Conservation (phyloP, 1,140 invertebrate genomes). For the Drosophila albomicans region DNA sequence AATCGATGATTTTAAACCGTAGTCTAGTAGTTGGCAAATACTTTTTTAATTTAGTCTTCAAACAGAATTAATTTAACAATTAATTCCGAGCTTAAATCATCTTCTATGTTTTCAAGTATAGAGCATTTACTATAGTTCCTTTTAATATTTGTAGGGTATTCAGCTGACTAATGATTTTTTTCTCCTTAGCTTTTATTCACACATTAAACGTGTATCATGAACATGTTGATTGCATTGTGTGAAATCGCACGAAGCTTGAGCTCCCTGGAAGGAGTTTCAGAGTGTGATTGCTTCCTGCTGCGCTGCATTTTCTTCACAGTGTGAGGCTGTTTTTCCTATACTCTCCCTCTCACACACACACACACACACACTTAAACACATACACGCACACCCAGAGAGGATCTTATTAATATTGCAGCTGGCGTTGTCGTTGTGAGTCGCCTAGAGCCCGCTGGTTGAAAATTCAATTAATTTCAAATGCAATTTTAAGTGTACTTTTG, state of each 20-base stretch:
- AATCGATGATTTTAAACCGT: too few relatives aligned
- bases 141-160: too few relatives aligned
- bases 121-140: too few relatives aligned
- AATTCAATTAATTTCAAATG: conserved; percentile 80
- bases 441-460: conserved; percentile 27
- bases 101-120: too few relatives aligned
- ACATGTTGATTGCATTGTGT: conserved; percentile 43
- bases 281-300: conserved; percentile 25
- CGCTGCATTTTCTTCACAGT: conserved; percentile 22
- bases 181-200: conserved; percentile 18
- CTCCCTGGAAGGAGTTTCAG: not conserved
- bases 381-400: not conserved
- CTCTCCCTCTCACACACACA: too few relatives aligned
- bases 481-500: conserved; percentile 76
- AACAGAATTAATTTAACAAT: too few relatives aligned
- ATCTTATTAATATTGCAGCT: conserved; percentile 60
- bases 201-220: conserved; percentile 40
- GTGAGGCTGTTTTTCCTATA: conserved; percentile 11
- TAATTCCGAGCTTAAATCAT: too few relatives aligned
- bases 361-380: not conserved
- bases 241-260: not conserved
- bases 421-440: conserved; percentile 11
- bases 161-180: not conserved
- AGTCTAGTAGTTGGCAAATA: too few relatives aligned
- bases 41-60: too few relatives aligned